Base-by-base conservation (phyloP, 2,888 invertebrate species). In the Hypomecis atomaria region DNA sequence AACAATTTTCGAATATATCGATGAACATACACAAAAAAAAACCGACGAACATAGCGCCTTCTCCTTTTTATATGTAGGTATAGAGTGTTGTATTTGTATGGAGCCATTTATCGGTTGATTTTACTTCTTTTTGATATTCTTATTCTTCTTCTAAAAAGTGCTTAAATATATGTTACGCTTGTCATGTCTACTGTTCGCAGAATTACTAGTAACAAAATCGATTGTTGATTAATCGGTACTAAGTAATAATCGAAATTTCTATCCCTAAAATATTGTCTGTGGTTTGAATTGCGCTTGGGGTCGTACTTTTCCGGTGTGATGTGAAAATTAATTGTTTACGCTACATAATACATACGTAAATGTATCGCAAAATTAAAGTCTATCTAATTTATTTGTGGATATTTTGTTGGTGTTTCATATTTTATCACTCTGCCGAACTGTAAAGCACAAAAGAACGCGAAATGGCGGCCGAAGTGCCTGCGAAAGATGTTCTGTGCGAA, bases 381-480 rank as follows among this genome's bases (percentile, higher is more conserved):
- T 42, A 13, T 48, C n/a, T 10, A 1, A 23, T 40, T 6, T 37
- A 10, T 37, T 10, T 47, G 8, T 37, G 48, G 37, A 59, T 33
- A 38, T n/a, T 37, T 42, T 48, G 23, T n/a, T 48, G 5, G 48
- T 38, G 33, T 23, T 7, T 13, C 8, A 48, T n/a, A 34, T 37
- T 40, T 4, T 45, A 40, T 40, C 37, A 13, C 23, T n/a, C 9
- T 34, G 23, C 6, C 47, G 36, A 45, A 23, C 5, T 10, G 11
- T n/a, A 33, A 37, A 43, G 38, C 34, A 9, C n/a, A 34, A 13
- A 58, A 44, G 9, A 9, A 45, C 40, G 55, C 67, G 79, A 86
- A 86, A 91, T 90, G 90, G 88, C 88, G 83, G 87, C 86, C 73
- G 86, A 84, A 61, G 81, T 85, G 58, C 86, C 90, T 62, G 83